Conservation (phyloP, 2,888 invertebrate species). For the Brenthis daphne region DNA sequence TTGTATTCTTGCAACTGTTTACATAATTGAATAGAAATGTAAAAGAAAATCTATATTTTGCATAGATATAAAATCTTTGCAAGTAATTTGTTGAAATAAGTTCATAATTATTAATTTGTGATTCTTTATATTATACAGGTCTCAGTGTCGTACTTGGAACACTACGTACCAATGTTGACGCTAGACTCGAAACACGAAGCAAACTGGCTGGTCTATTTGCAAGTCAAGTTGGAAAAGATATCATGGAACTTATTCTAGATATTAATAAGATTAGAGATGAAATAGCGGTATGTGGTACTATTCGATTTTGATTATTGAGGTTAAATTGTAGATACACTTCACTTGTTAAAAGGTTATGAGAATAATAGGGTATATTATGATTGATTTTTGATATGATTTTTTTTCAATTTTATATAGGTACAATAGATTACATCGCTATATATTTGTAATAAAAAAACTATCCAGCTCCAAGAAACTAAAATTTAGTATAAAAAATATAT, state of each 20-base stretch:
- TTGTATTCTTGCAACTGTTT: too few species aligned
- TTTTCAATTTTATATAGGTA: too few species aligned
- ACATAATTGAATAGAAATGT: too few species aligned
- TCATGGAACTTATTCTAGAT: constrained; percentile 86
- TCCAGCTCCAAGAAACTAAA: too few species aligned
- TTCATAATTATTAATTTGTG: background rate
- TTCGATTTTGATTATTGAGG: background rate
- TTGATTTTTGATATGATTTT: too few species aligned
- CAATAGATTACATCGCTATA: too few species aligned
- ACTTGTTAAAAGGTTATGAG: background rate
- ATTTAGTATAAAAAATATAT: too few species aligned
- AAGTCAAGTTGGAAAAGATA: constrained; percentile 89
- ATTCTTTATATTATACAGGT: constrained; percentile 55
- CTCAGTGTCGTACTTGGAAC: constrained; percentile 84
- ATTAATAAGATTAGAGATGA: constrained; percentile 88
- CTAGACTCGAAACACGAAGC: constrained; percentile 85
- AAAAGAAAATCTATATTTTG: too few species aligned
- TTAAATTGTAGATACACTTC: background rate
- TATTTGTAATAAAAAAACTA: too few species aligned
- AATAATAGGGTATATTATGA: background rate
- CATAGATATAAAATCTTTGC: too few species aligned
- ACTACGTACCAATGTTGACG: constrained; percentile 87
- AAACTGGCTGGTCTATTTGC: constrained; percentile 87
- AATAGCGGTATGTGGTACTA: constrained; percentile 79
- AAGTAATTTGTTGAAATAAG: too few species aligned